phyloP scores from a whole-genome alignment of 1,140 invertebrate species.

The Drosophila athabasca region DNA sequence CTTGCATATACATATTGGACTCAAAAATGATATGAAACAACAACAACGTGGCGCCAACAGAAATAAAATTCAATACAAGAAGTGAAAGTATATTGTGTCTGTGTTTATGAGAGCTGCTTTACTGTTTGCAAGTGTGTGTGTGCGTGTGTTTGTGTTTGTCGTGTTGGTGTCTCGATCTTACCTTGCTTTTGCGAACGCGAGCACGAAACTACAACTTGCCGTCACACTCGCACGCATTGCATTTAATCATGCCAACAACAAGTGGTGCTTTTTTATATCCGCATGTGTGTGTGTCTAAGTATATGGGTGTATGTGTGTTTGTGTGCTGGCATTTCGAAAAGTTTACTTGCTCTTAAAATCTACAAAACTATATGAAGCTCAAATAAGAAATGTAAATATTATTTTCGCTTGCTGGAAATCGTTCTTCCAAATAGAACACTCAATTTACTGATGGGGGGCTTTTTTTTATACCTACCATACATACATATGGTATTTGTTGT shows the following conservation, averaged over 20 bases:
- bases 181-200: constrained; percentile 61
- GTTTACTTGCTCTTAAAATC: constrained; percentile 47
- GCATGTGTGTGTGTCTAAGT: constrained; percentile 29
- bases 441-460: constrained; percentile 2
- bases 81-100: constrained; percentile 77
- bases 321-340: constrained; percentile 61
- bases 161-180: constrained; percentile 62
- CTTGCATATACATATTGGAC: constrained; percentile 61
- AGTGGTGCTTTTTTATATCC: constrained; percentile 70
- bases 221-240: constrained; percentile 72
- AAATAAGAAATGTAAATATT: constrained; percentile 57
- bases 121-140: constrained; percentile 7
- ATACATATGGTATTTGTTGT: constrained; percentile 30
- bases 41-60: constrained; percentile 52
- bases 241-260: constrained; percentile 76
- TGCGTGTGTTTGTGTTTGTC: constrained; percentile 6
- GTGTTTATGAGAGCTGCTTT: constrained; percentile 31
- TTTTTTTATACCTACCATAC: background rate
- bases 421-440: constrained; percentile 2
- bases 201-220: constrained; percentile 59
- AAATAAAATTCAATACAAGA: constrained; percentile 80
- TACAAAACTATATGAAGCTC: constrained; percentile 45
- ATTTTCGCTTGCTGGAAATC: constrained; percentile 34
- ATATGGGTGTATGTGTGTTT: constrained; percentile 27
- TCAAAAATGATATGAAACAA: constrained; percentile 59